These are phyloP conservation scores for Agrilus planipennis DNA, from an alignment of 1,140 invertebrate species.

Conservation along the genomic window DNA sequence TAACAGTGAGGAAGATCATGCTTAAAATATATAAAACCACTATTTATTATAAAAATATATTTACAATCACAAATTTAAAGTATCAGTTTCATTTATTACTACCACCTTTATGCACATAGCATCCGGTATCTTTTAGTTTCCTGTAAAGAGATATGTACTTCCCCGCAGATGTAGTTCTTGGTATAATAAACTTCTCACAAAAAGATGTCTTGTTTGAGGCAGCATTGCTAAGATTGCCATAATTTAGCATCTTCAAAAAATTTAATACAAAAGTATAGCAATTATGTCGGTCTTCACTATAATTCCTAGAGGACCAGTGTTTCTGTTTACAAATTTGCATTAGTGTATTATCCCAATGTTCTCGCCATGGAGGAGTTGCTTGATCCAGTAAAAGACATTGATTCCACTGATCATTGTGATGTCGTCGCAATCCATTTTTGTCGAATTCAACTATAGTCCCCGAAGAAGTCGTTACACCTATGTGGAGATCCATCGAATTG, in stretches of 20 bases:
- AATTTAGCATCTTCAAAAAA: slow-evolving; percentile 53
- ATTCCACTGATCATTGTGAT: slow-evolving; percentile 46
- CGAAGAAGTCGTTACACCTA: slow-evolving; percentile 64
- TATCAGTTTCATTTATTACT: slow-evolving; percentile 2
- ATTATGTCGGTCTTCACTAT: slow-evolving; percentile 60
- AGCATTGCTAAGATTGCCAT: slow-evolving; percentile 48
- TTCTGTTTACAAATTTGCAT: slow-evolving; percentile 48
- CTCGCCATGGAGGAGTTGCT: slow-evolving; percentile 51
- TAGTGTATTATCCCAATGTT: slow-evolving; percentile 64
- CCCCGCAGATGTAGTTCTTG: slow-evolving; percentile 57
- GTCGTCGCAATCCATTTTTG: slow-evolving; percentile 49
- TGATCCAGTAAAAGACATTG: slow-evolving; percentile 59
- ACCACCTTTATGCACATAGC: slow-evolving; percentile 36
- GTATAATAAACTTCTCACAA: slow-evolving; percentile 65
- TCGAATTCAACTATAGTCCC: slow-evolving; percentile 68
- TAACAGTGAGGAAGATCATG: no score
- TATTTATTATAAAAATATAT: no score
- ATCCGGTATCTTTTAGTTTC: slow-evolving; percentile 41
- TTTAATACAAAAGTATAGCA: slow-evolving; percentile 70
- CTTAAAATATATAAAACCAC: no score
- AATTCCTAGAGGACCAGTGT: slow-evolving; percentile 51
- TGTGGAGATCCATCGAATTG: slow-evolving; percentile 68
- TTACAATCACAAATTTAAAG: no score
- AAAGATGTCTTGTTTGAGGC: slow-evolving; percentile 52
- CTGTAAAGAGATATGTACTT: slow-evolving; percentile 72